Conservation (phyloP, 2,888 invertebrate genomes). For the Lydus trimaculatus region DNA sequence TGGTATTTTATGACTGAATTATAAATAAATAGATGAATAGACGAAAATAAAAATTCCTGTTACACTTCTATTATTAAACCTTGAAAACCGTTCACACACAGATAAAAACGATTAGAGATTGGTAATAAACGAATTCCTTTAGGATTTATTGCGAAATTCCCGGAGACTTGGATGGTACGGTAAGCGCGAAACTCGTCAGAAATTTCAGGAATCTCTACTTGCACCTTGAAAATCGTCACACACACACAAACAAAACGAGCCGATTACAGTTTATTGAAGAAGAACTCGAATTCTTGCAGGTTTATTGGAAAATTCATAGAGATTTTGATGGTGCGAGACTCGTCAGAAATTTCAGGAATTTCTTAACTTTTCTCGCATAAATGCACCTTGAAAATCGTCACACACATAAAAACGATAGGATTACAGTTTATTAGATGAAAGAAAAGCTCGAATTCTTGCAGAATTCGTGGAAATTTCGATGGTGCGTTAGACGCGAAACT, state of each 20-base stretch:
- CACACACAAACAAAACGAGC: too few relatives aligned
- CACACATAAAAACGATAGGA: too few relatives aligned
- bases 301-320: too few relatives aligned
- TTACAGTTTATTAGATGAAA: too few relatives aligned
- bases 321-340: too few relatives aligned
- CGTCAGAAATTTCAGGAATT: too few relatives aligned
- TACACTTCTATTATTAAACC: not conserved
- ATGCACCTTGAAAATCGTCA: too few relatives aligned
- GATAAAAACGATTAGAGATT: not conserved
- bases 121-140: not conserved
- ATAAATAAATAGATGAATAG: not conserved
- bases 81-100: not conserved
- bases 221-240: too few relatives aligned
- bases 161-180: constrained; percentile 13
- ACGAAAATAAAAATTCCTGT: not conserved
- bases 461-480: constrained; percentile 26
- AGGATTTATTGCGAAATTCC: not conserved
- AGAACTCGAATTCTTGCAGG: too few relatives aligned
- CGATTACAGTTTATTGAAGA: too few relatives aligned
- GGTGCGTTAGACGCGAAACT: constrained; percentile 11
- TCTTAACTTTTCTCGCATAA: too few relatives aligned
- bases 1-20: not conserved
- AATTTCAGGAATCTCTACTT: not conserved
- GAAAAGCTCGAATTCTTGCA: too few relatives aligned
- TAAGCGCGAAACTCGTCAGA: constrained; percentile 11